phyloP scores from a whole-genome alignment of 2,797 vertebrate genomes.

The Buceros bicornis region DNA sequence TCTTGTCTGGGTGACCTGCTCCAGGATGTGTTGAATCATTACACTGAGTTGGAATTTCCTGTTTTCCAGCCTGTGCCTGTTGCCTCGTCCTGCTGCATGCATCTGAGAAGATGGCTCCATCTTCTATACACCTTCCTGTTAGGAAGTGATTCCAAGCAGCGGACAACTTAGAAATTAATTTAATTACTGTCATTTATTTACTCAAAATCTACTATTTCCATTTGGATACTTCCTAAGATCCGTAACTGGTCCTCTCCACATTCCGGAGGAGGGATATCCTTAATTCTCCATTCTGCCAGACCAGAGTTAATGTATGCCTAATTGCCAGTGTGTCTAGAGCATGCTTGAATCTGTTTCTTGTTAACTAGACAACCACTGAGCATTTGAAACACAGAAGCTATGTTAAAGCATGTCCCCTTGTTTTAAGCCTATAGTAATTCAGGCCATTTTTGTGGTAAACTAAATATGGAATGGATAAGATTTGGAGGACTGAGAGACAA shows the following conservation, averaged over 20 bases:
- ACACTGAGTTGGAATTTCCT: background rate
- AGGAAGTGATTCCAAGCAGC: background rate
- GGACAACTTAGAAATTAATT: background rate
- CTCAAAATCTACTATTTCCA: background rate
- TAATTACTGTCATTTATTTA: background rate
- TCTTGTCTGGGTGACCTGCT: background rate
- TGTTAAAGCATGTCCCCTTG: background rate
- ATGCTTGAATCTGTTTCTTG: conserved; percentile 38
- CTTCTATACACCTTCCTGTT: background rate
- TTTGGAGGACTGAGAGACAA: background rate
- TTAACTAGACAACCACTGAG: background rate
- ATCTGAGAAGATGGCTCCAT: background rate
- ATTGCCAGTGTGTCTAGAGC: background rate
- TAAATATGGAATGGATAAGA: background rate
- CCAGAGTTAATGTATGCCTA: background rate
- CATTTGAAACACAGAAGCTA: background rate
- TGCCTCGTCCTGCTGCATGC: background rate
- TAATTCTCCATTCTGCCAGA: background rate
- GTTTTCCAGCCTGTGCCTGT: background rate
- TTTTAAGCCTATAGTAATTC: background rate
- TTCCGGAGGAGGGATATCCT: background rate
- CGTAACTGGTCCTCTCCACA: background rate
- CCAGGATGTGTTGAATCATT: background rate
- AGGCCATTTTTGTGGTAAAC: conserved; percentile 25
- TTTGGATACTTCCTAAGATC: background rate